These are phyloP conservation scores for Tinamus major DNA, from an alignment of 2,797 vertebrate genomes.

Conservation along the genomic window DNA sequence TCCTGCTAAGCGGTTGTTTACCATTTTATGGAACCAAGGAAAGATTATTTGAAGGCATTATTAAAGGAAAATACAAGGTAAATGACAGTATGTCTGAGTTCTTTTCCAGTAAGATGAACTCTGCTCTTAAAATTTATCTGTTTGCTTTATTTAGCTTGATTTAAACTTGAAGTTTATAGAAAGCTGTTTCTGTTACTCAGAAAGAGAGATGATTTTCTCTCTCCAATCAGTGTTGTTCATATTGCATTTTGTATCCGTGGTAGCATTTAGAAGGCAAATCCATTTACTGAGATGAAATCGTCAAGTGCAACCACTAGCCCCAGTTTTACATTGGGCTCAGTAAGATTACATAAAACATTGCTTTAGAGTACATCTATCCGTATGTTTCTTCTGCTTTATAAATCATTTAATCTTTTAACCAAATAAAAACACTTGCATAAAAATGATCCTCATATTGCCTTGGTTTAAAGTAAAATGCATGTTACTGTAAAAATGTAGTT, in stretches of 20 bases:
- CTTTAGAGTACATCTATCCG: neutral
- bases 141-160: conserved; percentile 23
- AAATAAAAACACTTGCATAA: neutral
- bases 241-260: neutral
- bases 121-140: conserved; percentile 1
- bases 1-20: conserved; percentile 95
- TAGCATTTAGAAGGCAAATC: neutral
- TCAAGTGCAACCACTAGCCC: neutral
- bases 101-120: conserved; percentile 23
- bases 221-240: neutral
- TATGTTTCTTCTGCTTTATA: neutral
- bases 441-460: neutral
- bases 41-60: conserved; percentile 96
- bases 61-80: conserved; percentile 99
- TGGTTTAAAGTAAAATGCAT: neutral
- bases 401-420: neutral
- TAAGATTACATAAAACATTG: neutral
- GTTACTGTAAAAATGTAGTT: neutral
- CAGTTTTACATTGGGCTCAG: neutral
- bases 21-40: conserved; percentile 99
- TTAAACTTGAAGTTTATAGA: neutral
- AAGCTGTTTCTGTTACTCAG: neutral
- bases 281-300: neutral
- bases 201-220: neutral
- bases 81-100: neutral